A percentile compares a stretch with the other conserved stretches of the same genome.
Evolutionary conservation across 2,113 vertebrate genomes (phyloP).

Genomic region (Brachionichthys hirsutus): DNA sequence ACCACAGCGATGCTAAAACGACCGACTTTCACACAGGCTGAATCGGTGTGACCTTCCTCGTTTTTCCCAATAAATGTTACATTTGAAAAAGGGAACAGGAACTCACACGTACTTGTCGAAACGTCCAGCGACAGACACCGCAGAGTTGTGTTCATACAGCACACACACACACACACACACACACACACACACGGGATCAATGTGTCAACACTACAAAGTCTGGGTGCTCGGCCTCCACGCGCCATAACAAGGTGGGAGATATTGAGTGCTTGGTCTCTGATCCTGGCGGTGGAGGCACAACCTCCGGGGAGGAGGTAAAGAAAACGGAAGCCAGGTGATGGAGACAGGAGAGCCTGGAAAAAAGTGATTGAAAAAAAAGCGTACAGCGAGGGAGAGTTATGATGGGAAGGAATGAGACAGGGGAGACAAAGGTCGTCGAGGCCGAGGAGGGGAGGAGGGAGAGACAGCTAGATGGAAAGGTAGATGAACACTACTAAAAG

Average conservation of each 20-base stretch:
- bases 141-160: constrained; percentile 13
- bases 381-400: constrained; percentile 38
- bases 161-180: constrained; percentile 1
- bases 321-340: constrained; percentile 24
- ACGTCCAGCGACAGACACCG: constrained; percentile 18
- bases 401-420: constrained; percentile 54
- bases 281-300: constrained; percentile 41
- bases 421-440: constrained; percentile 48
- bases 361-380: constrained; percentile 36
- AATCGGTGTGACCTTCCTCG: not conserved
- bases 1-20: too few species aligned
- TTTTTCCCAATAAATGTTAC: constrained; percentile 7
- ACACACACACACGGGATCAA: constrained; percentile 50
- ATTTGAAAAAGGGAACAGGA: constrained; percentile 17
- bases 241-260: constrained; percentile 64
- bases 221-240: constrained; percentile 50
- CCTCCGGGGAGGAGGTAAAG: constrained; percentile 24
- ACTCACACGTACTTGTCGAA: not conserved
- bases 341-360: constrained; percentile 29
- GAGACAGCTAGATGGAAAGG: constrained; percentile 14
- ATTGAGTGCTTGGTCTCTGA: constrained; percentile 62
- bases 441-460: constrained; percentile 15
- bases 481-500: constrained; percentile 35
- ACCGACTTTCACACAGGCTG: not conserved
- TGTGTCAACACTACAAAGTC: constrained; percentile 64